Conservation (phyloP, 1,140 invertebrate genomes). For the Marisa cornuarietis region DNA sequence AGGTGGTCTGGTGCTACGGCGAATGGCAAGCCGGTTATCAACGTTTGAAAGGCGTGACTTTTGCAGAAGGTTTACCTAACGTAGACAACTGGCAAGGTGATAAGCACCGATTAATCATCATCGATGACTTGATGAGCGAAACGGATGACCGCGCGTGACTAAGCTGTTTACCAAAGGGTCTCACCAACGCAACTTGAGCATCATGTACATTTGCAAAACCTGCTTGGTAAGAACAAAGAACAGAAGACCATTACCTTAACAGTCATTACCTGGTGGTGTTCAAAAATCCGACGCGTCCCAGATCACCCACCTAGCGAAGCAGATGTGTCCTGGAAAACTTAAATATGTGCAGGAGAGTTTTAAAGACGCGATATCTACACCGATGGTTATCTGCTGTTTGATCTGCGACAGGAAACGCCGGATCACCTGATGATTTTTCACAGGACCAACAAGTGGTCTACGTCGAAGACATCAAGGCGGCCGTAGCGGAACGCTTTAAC, state of each 20-base stretch:
- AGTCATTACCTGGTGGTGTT: conserved; percentile 17
- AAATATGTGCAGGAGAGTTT: conserved; percentile 23
- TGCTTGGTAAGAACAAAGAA: conserved; percentile 33
- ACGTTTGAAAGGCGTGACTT: neutral
- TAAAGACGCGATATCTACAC: conserved; percentile 23
- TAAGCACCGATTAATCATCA: neutral
- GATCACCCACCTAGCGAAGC: conserved; percentile 13
- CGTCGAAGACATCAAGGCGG: no score
- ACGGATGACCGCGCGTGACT: conserved; percentile 11
- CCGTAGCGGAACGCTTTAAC: no score
- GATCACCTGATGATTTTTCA: conserved; percentile 18
- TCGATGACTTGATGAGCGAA: conserved; percentile 34
- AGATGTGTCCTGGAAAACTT: conserved; percentile 26
- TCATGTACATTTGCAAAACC: conserved; percentile 33
- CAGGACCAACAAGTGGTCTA: conserved; percentile 5
- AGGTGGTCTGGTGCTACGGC: conserved; percentile 30
- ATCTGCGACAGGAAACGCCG: conserved; percentile 25
- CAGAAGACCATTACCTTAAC: conserved; percentile 35
- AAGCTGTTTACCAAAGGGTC: conserved; percentile 29
- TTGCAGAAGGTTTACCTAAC: conserved; percentile 10
- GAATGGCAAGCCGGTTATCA: conserved; percentile 21
- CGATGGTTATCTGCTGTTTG: conserved; percentile 32
- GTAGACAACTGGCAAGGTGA: neutral
- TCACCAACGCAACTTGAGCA: conserved; percentile 25
- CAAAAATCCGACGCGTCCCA: conserved; percentile 24